Base-by-base conservation (phyloP, 2,113 vertebrate species). In the Dipodomys stephensi region DNA sequence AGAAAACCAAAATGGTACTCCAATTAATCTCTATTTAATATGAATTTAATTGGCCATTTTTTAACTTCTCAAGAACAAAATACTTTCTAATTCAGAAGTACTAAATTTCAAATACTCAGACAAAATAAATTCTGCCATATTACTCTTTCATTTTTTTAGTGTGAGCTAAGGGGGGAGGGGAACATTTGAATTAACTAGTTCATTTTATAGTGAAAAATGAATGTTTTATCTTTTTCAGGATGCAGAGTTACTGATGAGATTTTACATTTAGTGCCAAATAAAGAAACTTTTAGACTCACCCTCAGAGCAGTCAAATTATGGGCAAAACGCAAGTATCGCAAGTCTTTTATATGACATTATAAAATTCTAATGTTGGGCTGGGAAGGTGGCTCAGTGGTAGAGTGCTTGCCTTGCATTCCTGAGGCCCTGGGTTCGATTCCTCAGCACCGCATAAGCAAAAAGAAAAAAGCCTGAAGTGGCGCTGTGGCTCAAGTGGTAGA, bases 211-310 rank as follows among this genome's bases (percentile, higher is more conserved):
- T 82, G 57, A 79, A 62, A 74, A 88, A 87, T 84, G n/a, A 87
- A 85, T 83, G 76, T 86, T 92, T 88, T 87, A 1, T 94, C 20
- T 97, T 92, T 97, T 74, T 2, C 97, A 99, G 99, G 99, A 87
- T 99, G 99, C 98, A 98, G 99, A 97, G 99, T 99, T 90, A 99
- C 99, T 28, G 99, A 99, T 98, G 99, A 99, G 98, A 99, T 99
- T 96, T 97, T 99, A 64, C 99, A 99, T 94, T 98, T 99, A 95
- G 99, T 99, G 97, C 99, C 99, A 98, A 99, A 99, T 96, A 99
- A 99, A 98, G 99, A 99, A 93, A 99, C 99, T 97, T 99, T 99
- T 97, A 98, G 99, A 78, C 98, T 99, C 67, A 99, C 99, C 0
- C 96, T 99, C 62, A 98, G 99, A 98, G 99, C 99, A 28, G 98